phyloP scores from a whole-genome alignment of 1,140 invertebrate species.

The Pogonognathellus flavescens region DNA sequence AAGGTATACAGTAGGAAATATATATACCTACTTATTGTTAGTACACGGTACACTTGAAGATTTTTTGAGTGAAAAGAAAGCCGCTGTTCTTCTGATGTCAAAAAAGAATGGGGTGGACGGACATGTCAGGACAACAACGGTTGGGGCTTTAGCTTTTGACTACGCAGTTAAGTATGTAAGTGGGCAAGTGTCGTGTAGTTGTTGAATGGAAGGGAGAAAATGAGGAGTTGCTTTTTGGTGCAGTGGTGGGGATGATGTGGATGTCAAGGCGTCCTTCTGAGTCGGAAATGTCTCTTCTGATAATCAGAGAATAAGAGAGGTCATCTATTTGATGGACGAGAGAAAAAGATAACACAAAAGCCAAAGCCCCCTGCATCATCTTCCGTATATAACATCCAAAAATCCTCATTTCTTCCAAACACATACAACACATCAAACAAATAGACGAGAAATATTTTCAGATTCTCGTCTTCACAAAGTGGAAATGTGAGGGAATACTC shows the following conservation, averaged over 20 bases:
- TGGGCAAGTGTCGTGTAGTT: too few species aligned
- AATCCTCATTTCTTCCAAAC: not conserved
- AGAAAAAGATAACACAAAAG: not conserved
- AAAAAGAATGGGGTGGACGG: too few species aligned
- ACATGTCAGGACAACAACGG: too few species aligned
- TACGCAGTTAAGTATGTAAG: too few species aligned
- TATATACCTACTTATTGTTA: too few species aligned
- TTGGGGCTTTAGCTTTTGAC: too few species aligned
- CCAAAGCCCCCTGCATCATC: too few species aligned
- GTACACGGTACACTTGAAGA: too few species aligned
- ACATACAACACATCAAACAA: not conserved
- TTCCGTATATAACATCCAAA: not conserved
- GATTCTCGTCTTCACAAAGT: not conserved
- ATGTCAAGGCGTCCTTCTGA: not conserved
- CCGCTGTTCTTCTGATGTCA: too few species aligned
- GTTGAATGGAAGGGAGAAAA: not conserved
- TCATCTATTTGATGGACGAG: constrained; percentile 32
- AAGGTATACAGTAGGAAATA: too few species aligned
- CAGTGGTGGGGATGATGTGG: not conserved
- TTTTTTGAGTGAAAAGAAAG: too few species aligned
- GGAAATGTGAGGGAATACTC: not conserved
- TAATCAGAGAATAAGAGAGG: constrained; percentile 36
- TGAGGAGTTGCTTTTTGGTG: not conserved
- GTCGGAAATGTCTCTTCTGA: constrained; percentile 2
- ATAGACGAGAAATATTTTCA: constrained; percentile 17